These are phyloP conservation scores for Phoenoteleia sp. DNA, from an alignment of 2,888 invertebrate species.

Conservation along the genomic window DNA sequence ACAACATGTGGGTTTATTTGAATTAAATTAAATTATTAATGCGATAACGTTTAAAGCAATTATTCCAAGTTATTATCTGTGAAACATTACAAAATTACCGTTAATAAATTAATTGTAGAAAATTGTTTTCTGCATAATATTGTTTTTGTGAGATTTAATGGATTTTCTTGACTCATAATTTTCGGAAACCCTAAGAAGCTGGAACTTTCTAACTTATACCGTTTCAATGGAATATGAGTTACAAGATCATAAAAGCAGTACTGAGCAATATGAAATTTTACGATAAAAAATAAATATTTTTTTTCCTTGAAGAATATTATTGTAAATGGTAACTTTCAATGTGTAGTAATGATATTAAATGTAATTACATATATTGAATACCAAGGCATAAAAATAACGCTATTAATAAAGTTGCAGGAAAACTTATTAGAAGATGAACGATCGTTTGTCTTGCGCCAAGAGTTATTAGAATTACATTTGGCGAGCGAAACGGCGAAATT, in stretches of 20 bases:
- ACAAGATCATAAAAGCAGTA: neutral
- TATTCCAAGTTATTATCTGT: no score
- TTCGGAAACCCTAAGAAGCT: neutral
- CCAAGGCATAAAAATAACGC: neutral
- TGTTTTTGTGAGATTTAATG: no score
- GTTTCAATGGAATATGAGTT: conserved; percentile 7
- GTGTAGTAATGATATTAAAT: no score
- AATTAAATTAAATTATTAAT: no score
- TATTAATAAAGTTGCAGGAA: conserved; percentile 35
- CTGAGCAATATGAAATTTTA: neutral
- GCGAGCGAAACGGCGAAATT: conserved; percentile 41
- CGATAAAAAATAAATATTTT: neutral
- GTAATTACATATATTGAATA: no score
- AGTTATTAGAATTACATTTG: conserved; percentile 36
- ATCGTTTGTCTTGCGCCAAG: conserved; percentile 39
- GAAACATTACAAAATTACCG: no score
- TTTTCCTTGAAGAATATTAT: no score
- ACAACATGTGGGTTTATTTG: no score
- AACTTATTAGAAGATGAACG: conserved; percentile 16
- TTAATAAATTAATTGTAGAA: no score
- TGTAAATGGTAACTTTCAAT: conserved; percentile 9
- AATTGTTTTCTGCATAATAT: no score
- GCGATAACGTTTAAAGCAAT: no score
- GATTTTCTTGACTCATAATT: neutral
- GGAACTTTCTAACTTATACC: conserved; percentile 18